Evolutionary conservation across 1,140 invertebrate species (phyloP), one percentile per base, ranked within the genome.

Genomic region (Popillia japonica): DNA sequence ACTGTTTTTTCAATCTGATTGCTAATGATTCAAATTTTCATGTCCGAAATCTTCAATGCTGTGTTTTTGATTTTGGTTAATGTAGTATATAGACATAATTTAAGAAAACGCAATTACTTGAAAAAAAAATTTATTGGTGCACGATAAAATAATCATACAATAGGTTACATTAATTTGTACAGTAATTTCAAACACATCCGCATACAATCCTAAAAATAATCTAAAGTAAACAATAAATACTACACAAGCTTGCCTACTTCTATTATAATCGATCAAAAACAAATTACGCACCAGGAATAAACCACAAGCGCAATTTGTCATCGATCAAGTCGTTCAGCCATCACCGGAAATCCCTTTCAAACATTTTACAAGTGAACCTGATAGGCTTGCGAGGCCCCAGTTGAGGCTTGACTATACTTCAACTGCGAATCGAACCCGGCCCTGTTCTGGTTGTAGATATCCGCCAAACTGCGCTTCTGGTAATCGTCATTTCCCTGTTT

Each of bases 401-500:
- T 68, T 3, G 61, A 27, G 3, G 6, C 11, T 7, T 68, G 61
- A 34, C 61, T 22, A 34, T 68, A 27, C 3, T 68, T 68, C 10
- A 68, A 27, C 14, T 68, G 61, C 3, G 61, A 68, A 68, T 68
- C 61, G 22, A 68, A 68, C 0, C 14, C 22, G 9, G 61, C 61
- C 22, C 22, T 68, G 11, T 68, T 68, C 22, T 68, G 61, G 11
- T 22, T 68, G 22, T 68, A 68, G 61, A 68, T 68, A 17, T 68
- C 17, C 7, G 20, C 61, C 61, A 68, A 27, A 27, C 22, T n/a
- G n/a, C 59, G n/a, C 20, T 20, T 61, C 17, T 61, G 59, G n/a
- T 61, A 61, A 17, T 61, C 61, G 14, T 14, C 6, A 34, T 34
- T 34, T 3, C 61, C 61, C 27, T 68, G 61, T 83, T 90, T 90